These are phyloP conservation scores for Quadroppia sp. DNA, from an alignment of 2,888 invertebrate genomes.

Conservation along the genomic window DNA sequence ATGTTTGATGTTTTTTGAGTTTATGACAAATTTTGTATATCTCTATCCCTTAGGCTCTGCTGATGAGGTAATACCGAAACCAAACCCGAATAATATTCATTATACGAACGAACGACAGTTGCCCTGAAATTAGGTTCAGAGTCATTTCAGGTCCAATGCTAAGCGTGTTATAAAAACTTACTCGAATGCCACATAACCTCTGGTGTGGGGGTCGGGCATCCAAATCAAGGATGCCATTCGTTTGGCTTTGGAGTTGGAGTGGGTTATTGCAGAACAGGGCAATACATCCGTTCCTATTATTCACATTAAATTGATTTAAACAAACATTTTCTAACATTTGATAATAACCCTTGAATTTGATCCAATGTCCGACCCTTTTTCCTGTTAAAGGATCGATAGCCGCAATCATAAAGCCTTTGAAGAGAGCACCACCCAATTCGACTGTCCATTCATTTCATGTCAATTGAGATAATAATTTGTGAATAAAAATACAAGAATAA, in stretches of 20 bases:
- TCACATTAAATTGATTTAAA: neutral
- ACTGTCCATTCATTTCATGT: conserved; percentile 45
- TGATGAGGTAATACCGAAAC: conserved; percentile 43
- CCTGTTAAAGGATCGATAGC: conserved; percentile 47
- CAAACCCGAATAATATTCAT: conserved; percentile 45
- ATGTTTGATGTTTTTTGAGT: no score
- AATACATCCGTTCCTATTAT: conserved; percentile 37
- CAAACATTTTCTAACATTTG: neutral
- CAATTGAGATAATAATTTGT: no score
- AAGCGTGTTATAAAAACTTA: conserved; percentile 44
- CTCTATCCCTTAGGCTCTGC: neutral
- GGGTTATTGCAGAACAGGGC: conserved; percentile 47
- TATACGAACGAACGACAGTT: conserved; percentile 46
- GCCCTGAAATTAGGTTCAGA: conserved; percentile 42
- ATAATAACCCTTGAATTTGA: conserved; percentile 45
- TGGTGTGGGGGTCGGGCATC: conserved; percentile 45
- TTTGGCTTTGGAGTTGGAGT: conserved; percentile 46
- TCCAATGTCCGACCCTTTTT: conserved; percentile 47
- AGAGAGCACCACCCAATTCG: conserved; percentile 46
- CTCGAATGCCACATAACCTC: conserved; percentile 47
- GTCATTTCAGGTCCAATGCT: no score
- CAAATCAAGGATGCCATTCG: conserved; percentile 46
- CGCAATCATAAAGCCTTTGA: conserved; percentile 48
- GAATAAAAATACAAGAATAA: no score
- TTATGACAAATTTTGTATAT: neutral